Percentiles rank a stretch among this genome's conserved stretches.
phyloP scores from a whole-genome alignment of 2,797 vertebrate genomes.

The Malurus leucopterus region DNA sequence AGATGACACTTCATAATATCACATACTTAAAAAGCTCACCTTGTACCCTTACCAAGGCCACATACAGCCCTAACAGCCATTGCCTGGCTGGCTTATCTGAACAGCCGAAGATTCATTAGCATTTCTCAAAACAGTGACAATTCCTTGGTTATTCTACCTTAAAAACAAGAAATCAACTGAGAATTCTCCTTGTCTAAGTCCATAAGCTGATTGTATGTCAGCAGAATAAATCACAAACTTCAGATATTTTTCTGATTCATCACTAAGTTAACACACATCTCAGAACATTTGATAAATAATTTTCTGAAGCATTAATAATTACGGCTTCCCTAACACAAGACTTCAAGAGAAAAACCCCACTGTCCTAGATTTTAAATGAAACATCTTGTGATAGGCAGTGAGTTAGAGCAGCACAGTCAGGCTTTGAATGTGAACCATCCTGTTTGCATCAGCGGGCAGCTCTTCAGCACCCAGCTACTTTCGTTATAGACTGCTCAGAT shows the following conservation, averaged over 20 bases:
- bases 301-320: constrained; percentile 28
- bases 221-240: not conserved
- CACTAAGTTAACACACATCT: not conserved
- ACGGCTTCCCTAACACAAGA: not conserved
- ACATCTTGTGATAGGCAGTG: not conserved
- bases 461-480: not conserved
- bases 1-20: not conserved
- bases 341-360: not conserved
- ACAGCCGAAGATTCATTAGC: not conserved
- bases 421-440: not conserved
- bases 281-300: not conserved
- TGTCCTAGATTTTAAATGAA: not conserved
- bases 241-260: not conserved
- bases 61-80: not conserved
- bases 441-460: not conserved
- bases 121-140: not conserved
- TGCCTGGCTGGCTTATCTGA: not conserved
- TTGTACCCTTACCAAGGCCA: not conserved
- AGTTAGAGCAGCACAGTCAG: not conserved
- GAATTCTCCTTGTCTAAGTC: not conserved
- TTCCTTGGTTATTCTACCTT: not conserved
- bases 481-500: not conserved
- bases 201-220: not conserved
- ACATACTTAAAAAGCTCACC: not conserved
- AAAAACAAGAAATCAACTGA: not conserved